Percentiles rank a stretch among this genome's conserved stretches.
phyloP scores from a whole-genome alignment of 2,888 invertebrate species.

The Sinhomidia bicolor region DNA sequence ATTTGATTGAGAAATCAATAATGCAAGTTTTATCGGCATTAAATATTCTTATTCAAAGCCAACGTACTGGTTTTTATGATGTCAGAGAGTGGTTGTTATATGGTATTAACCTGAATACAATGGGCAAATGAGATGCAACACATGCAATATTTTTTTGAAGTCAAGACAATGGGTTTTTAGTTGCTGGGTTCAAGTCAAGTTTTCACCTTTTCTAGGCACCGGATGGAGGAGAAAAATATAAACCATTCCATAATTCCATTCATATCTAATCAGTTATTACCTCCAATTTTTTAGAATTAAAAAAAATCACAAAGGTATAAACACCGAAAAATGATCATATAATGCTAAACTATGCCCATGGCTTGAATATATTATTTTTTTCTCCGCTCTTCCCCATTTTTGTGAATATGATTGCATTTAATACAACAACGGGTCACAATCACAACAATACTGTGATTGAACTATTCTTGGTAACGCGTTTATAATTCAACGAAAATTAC shows the following conservation, averaged over 20 bases:
- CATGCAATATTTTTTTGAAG: not conserved
- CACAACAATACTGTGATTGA: too few relatives aligned
- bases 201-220: not conserved
- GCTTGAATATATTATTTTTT: too few relatives aligned
- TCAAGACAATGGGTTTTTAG: slow-evolving; percentile 2
- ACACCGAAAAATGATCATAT: too few relatives aligned
- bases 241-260: not conserved
- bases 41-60: not conserved
- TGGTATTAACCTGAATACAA: not conserved
- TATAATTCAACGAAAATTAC: too few relatives aligned
- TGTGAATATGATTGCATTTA: too few relatives aligned
- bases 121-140: not conserved
- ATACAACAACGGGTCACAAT: too few relatives aligned
- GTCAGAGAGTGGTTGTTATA: not conserved
- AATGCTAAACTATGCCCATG: too few relatives aligned
- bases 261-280: too few relatives aligned
- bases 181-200: not conserved
- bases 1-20: slow-evolving; percentile 23
- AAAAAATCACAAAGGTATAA: too few relatives aligned
- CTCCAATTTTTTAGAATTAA: not conserved
- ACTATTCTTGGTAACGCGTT: too few relatives aligned
- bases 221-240: not conserved
- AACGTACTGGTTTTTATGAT: slow-evolving; percentile 25
- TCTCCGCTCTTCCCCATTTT: too few relatives aligned
- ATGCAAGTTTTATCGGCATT: slow-evolving; percentile 22